These are phyloP conservation scores for Clitarchus hookeri DNA, from an alignment of 2,888 invertebrate species.

Conservation along the genomic window DNA sequence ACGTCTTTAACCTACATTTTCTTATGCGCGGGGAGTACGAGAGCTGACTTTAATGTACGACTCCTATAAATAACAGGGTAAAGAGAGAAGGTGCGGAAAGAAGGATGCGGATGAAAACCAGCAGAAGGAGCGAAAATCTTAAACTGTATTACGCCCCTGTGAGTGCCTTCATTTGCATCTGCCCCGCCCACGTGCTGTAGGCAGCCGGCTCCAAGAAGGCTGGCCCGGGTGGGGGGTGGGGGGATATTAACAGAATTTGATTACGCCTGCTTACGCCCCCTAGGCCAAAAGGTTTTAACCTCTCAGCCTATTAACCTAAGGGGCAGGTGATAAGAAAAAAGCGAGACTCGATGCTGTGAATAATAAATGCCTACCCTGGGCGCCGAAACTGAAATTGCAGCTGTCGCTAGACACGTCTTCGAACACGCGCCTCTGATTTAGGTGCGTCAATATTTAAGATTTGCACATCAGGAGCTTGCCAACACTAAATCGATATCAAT, in stretches of 20 bases:
- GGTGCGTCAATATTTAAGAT: too few relatives aligned
- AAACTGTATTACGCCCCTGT: slow-evolving; percentile 19
- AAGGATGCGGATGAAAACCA: slow-evolving; percentile 10
- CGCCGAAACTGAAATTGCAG: not conserved
- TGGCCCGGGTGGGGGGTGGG: too few relatives aligned
- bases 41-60: slow-evolving; percentile 16
- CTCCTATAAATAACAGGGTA: slow-evolving; percentile 15
- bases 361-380: not conserved
- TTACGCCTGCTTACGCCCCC: slow-evolving; percentile 8
- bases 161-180: slow-evolving; percentile 24
- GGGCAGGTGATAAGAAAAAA: slow-evolving; percentile 22
- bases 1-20: slow-evolving; percentile 11
- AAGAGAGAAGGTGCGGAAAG: slow-evolving; percentile 15
- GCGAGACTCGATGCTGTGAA: not conserved
- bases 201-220: not conserved
- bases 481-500: too few relatives aligned
- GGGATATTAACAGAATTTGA: slow-evolving; percentile 25
- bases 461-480: too few relatives aligned
- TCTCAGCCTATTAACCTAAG: slow-evolving; percentile 18
- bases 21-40: slow-evolving; percentile 6
- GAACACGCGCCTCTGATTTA: too few relatives aligned
- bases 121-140: not conserved
- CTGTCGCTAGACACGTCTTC: too few relatives aligned
- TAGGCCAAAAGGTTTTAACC: slow-evolving; percentile 18
- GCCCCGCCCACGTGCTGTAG: slow-evolving; percentile 15